Evolutionary conservation across 2,888 invertebrate species (phyloP).

Genomic region (Drosophila testacea): DNA sequence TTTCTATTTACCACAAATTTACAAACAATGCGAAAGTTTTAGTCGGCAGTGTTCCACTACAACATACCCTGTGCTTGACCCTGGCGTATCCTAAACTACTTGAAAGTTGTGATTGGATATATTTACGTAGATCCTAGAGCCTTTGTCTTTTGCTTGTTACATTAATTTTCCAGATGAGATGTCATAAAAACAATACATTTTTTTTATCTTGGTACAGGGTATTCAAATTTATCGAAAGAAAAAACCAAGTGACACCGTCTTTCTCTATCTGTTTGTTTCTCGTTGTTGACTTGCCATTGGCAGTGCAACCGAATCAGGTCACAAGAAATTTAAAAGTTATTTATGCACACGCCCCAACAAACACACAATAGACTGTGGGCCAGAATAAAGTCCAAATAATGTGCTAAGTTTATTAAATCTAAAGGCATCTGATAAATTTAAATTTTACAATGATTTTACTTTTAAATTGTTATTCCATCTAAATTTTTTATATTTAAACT

Average conservation of each 20-base stretch:
- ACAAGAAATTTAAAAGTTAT: constrained; percentile 54
- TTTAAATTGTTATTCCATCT: no score
- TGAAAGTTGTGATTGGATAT: no score
- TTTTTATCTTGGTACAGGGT: background rate
- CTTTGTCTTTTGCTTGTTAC: background rate
- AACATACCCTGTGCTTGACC: background rate
- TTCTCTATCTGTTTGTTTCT: constrained; percentile 7
- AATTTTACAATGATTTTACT: no score
- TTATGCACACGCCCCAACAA: constrained; percentile 50
- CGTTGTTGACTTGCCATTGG: constrained; percentile 45
- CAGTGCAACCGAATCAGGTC: constrained; percentile 46
- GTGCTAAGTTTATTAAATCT: background rate
- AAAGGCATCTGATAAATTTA: no score
- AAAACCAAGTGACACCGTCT: constrained; percentile 27
- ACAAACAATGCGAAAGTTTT: background rate
- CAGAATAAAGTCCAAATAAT: background rate
- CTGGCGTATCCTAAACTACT: background rate
- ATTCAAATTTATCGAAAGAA: background rate
- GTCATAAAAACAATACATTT: background rate
- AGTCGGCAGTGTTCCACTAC: background rate
- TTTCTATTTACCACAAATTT: constrained; percentile 23
- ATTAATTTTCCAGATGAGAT: background rate
- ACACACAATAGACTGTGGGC: constrained; percentile 15
- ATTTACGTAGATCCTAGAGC: background rate
- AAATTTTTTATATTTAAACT: no score